These are phyloP conservation scores for Bradypodion ventrale DNA, from an alignment of 2,797 vertebrate genomes.

Conservation along the genomic window DNA sequence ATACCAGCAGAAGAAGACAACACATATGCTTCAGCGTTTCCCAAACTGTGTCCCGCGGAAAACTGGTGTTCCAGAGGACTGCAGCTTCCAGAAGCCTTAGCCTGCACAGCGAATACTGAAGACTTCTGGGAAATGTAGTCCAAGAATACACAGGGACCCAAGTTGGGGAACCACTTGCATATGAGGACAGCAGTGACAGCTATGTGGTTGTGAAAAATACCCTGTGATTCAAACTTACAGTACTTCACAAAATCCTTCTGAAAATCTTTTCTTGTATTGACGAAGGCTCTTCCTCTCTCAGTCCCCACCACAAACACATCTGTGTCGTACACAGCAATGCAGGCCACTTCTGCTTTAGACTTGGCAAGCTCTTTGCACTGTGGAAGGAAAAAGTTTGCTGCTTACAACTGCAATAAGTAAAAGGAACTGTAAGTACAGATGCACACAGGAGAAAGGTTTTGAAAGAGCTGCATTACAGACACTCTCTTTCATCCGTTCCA, in stretches of 20 bases:
- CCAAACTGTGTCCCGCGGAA: too few relatives aligned
- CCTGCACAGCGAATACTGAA: too few relatives aligned
- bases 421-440: neutral
- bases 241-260: slow-evolving; percentile 82
- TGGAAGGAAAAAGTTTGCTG: slow-evolving; percentile 26
- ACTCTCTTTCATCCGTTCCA: neutral
- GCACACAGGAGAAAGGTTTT: neutral
- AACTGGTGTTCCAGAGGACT: too few relatives aligned
- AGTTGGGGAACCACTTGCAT: too few relatives aligned
- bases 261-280: slow-evolving; percentile 79
- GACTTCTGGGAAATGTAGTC: too few relatives aligned
- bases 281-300: slow-evolving; percentile 78
- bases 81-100: too few relatives aligned
- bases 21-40: neutral
- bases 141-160: too few relatives aligned
- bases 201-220: slow-evolving; percentile 13
- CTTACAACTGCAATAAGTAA: slow-evolving; percentile 27
- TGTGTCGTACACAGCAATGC: slow-evolving; percentile 79
- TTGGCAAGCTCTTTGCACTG: slow-evolving; percentile 82
- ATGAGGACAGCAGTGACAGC: neutral
- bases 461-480: neutral
- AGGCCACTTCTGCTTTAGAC: slow-evolving; percentile 82
- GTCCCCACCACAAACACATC: slow-evolving; percentile 80
- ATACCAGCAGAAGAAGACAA: neutral
- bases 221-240: slow-evolving; percentile 72